phyloP scores from a whole-genome alignment of 2,888 invertebrate genomes.

The Priocnemis perturbator region DNA sequence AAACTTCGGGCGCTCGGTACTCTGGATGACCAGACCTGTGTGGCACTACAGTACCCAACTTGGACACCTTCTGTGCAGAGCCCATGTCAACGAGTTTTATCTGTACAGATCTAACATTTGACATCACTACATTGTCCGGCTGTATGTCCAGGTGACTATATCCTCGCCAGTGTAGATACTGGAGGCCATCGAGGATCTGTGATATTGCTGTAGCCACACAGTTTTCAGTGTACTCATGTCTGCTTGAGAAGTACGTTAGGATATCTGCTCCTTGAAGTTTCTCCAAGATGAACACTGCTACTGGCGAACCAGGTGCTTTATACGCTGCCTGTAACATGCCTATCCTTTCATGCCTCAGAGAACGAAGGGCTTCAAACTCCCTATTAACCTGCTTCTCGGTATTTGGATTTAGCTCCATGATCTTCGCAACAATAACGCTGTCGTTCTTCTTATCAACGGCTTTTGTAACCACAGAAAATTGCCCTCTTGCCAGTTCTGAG shows the following conservation, averaged over 20 bases:
- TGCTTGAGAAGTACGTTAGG: slow-evolving; percentile 89
- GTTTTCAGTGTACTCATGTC: slow-evolving; percentile 95
- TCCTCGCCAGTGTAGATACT: slow-evolving; percentile 96
- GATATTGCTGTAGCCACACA: slow-evolving; percentile 90
- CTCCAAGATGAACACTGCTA: slow-evolving; percentile 86
- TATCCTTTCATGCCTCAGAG: slow-evolving; percentile 92
- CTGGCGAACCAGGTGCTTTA: slow-evolving; percentile 81
- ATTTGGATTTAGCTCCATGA: slow-evolving; percentile 82
- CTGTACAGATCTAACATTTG: slow-evolving; percentile 87
- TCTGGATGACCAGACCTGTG: slow-evolving; percentile 83
- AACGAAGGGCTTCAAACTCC: slow-evolving; percentile 90
- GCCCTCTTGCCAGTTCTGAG: slow-evolving; percentile 90
- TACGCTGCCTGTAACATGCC: slow-evolving; percentile 85
- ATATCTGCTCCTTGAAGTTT: slow-evolving; percentile 95
- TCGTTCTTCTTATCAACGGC: slow-evolving; percentile 86
- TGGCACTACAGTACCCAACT: slow-evolving; percentile 85
- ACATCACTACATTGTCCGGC: slow-evolving; percentile 96
- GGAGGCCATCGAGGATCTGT: slow-evolving; percentile 92
- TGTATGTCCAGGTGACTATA: slow-evolving; percentile 92
- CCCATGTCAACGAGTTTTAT: slow-evolving; percentile 96
- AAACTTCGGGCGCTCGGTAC: slow-evolving; percentile 91
- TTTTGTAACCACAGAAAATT: slow-evolving; percentile 90
- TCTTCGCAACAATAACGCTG: slow-evolving; percentile 88
- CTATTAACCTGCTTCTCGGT: slow-evolving; percentile 79
- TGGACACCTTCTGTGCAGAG: slow-evolving; percentile 87